Conservation (phyloP, 1,140 invertebrate genomes). For the Drosophila grimshawi region DNA sequence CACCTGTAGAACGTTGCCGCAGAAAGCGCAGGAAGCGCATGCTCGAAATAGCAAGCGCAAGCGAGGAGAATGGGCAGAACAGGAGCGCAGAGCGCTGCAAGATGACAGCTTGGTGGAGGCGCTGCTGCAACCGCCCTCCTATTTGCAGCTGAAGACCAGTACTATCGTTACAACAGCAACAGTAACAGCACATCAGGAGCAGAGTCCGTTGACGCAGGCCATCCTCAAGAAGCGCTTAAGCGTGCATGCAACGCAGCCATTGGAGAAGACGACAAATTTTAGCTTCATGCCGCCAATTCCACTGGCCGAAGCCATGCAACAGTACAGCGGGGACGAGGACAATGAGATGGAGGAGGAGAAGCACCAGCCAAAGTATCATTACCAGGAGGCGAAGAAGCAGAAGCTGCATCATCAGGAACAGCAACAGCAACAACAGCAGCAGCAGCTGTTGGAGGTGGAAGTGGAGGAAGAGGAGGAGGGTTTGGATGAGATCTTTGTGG, state of each 20-base stretch:
- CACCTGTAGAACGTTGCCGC: not conserved
- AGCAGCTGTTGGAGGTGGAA: not conserved
- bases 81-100: not conserved
- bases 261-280: conserved; percentile 12
- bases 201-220: not conserved
- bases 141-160: conserved; percentile 4
- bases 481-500: conserved; percentile 62
- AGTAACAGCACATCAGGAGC: not conserved
- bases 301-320: conserved; percentile 1
- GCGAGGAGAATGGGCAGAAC: not conserved
- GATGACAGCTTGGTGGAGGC: not conserved
- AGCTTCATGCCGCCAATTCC: conserved; percentile 49
- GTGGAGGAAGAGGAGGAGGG: not conserved
- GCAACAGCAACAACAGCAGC: not conserved
- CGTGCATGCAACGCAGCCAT: not conserved
- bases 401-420: not conserved
- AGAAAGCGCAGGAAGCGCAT: not conserved
- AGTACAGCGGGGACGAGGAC: not conserved
- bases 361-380: not conserved
- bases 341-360: not conserved
- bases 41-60: not conserved
- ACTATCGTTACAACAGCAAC: not conserved
- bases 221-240: conserved; percentile 36
- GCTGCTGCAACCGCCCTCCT: conserved; percentile 35
- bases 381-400: not conserved